Conservation (phyloP, 2,888 invertebrate species). For the Zygaena filipendulae region DNA sequence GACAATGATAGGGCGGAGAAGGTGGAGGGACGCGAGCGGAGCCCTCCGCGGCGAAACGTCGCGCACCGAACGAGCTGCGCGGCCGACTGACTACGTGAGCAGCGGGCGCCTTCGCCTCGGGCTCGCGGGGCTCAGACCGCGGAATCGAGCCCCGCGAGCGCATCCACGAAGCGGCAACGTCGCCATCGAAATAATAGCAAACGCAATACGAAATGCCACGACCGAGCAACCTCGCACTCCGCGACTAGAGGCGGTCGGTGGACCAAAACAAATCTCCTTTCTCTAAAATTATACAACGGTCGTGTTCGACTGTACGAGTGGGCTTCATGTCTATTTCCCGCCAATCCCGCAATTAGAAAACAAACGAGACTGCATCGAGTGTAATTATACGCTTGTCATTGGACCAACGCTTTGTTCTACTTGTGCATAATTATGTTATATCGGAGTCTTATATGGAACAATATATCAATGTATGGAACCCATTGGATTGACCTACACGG, state of each 20-base stretch:
- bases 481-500: too few species aligned
- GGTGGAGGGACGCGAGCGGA: constrained; percentile 38
- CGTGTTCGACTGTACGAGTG: constrained; percentile 33
- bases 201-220: constrained; percentile 58
- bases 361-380: too few species aligned
- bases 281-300: constrained; percentile 64
- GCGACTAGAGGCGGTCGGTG: constrained; percentile 34
- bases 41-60: constrained; percentile 60
- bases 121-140: constrained; percentile 25
- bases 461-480: too few species aligned
- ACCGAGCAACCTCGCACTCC: constrained; percentile 42
- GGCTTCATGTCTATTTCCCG: constrained; percentile 32
- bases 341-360: too few species aligned
- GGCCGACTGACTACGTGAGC: constrained; percentile 55
- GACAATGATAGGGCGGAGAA: constrained; percentile 21
- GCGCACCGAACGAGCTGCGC: constrained; percentile 66
- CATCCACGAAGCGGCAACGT: constrained; percentile 48
- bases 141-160: constrained; percentile 35
- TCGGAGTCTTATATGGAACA: too few species aligned
- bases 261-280: constrained; percentile 68
- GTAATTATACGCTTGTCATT: too few species aligned
- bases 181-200: constrained; percentile 49
- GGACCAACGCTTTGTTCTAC: too few species aligned
- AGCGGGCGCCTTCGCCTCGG: constrained; percentile 24
- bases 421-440: too few species aligned